phyloP scores from a whole-genome alignment of 2,113 vertebrate genomes.

The Xerus inauris region DNA sequence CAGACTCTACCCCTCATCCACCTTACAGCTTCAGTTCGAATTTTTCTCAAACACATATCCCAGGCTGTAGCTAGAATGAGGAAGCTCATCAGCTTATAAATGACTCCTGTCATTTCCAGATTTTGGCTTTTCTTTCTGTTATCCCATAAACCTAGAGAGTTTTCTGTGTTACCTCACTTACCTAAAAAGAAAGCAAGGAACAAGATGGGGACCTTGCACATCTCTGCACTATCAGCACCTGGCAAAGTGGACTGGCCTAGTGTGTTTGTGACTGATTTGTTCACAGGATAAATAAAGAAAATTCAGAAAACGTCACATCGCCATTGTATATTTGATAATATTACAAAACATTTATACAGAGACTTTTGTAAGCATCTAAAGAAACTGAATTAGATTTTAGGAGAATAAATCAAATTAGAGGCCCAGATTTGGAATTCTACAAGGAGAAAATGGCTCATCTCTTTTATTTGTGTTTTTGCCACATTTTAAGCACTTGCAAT shows the following conservation, averaged over 20 bases:
- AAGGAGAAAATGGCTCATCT: neutral
- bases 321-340: neutral
- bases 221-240: rapidly evolving
- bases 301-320: neutral
- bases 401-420: constrained; percentile 20
- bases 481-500: neutral
- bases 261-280: neutral
- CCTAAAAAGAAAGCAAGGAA: neutral
- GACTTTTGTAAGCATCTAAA: neutral
- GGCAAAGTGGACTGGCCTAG: neutral
- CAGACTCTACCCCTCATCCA: neutral
- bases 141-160: neutral
- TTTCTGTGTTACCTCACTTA: neutral
- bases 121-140: neutral
- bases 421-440: neutral
- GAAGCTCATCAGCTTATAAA: neutral
- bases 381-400: neutral
- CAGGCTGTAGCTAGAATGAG: neutral
- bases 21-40: neutral
- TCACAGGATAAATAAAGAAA: neutral
- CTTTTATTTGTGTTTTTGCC: neutral
- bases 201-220: too few relatives aligned
- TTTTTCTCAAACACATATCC: neutral
- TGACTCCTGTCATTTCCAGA: neutral
- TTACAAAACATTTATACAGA: neutral